Base-by-base conservation (phyloP, 2,888 invertebrate species). In the Idaea biselata region DNA sequence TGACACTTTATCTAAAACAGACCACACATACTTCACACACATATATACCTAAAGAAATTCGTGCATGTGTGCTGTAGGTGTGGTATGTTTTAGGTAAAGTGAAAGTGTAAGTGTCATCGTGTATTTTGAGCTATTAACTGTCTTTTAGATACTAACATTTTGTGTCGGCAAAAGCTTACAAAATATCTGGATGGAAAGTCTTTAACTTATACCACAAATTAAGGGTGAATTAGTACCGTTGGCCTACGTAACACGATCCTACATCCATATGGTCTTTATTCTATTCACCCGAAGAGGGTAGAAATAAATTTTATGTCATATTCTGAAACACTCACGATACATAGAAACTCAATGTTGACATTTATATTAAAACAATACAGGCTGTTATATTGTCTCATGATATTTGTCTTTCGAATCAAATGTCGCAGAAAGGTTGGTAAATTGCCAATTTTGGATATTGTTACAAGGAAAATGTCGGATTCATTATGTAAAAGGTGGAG, bases 301-400 rank as follows among this genome's bases (percentile, higher is more conserved):
- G 83, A 83, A 86, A 87, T 86, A 83, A 85, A 89, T 89, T 90
- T 89, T 89, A 88, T 91, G 90, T 91, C 90, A 89, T 87, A 89
- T 88, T 87, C 86, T 81, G 83, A 74, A 82, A 81, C 68, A 67
- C 67, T 63, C 63, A 60, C 64, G 56, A 56, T 18, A 56, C 70
- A 44, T 44, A 44, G 44, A 85, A 86, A 84, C 87, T 89, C 86
- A 86, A 88, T 88, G 87, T 88, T 91, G 90, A 91, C 89, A 88
- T 87, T 90, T 86, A 79, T 83, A 85, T 87, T 84, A 80, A 72
- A 75, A 81, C 81, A 83, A 83, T 88, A 90, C 88, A 89, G 89
- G 80, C 59, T 82, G 90, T 74, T 82, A 76, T 77, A 77, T 83
- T 83, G 82, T 83, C 76, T 74, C 72, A 67, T 71, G 76, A 75